Evolutionary conservation across 2,888 invertebrate genomes (phyloP).

Genomic region (Metacarcinus magister): DNA sequence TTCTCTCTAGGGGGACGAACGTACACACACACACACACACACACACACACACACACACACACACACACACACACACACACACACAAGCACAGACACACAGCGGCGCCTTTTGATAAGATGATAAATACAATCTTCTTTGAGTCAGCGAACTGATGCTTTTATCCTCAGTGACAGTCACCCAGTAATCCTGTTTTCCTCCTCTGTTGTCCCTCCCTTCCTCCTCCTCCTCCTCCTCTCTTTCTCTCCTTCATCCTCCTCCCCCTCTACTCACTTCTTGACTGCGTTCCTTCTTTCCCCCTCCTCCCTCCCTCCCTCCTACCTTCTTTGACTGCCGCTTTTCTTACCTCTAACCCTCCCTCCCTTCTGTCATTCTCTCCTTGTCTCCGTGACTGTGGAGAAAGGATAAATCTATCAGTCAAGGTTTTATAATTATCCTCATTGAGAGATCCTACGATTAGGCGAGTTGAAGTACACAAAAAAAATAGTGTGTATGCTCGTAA

Average conservation of each 20-base stretch:
- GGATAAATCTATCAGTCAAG: neutral
- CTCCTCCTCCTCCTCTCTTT: slow-evolving; percentile 4
- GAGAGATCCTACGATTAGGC: neutral
- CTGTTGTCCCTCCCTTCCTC: neutral
- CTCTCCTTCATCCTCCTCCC: neutral
- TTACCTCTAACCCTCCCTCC: neutral
- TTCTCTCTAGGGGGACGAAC: neutral
- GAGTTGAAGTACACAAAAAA: neutral
- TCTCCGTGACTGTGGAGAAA: neutral
- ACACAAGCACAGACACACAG: slow-evolving; percentile 18
- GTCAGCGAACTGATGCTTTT: slow-evolving; percentile 37
- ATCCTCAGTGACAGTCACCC: slow-evolving; percentile 35
- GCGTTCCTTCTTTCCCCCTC: neutral
- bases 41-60: slow-evolving; percentile 58
- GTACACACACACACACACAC: neutral
- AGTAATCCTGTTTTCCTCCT: slow-evolving; percentile 68
- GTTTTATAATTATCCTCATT: neutral
- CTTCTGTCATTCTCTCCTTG: neutral
- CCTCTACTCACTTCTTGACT: neutral
- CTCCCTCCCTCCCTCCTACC: neutral
- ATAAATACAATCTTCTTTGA: slow-evolving; percentile 71
- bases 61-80: slow-evolving; percentile 47
- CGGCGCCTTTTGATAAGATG: slow-evolving; percentile 72
- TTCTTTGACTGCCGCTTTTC: neutral
- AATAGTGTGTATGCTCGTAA: neutral